These are phyloP conservation scores for Aphrocallistes beatrix DNA, from an alignment of 37 sponge, comb jelly and placozoan species.

Conservation along the genomic window DNA sequence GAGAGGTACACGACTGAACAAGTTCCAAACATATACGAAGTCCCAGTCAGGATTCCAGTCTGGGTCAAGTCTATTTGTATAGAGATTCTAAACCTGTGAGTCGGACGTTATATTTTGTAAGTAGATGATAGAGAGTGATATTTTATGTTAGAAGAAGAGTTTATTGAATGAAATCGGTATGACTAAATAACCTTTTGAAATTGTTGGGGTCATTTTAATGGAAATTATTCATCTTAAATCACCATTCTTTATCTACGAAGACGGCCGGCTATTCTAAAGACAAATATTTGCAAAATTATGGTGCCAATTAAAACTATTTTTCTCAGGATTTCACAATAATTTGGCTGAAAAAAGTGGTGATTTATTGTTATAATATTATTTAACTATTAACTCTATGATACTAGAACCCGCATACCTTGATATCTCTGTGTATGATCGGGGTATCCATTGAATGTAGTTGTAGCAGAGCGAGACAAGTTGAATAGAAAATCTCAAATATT, in stretches of 20 bases:
- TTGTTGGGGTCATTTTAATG: no score
- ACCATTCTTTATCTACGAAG: no score
- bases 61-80: constrained; percentile 8
- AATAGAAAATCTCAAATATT: constrained; percentile 51
- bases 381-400: no score
- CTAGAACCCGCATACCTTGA: constrained; percentile 43
- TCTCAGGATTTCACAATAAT: no score
- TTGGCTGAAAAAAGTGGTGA: no score
- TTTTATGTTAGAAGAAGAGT: neutral
- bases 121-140: neutral
- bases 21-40: constrained; percentile 25
- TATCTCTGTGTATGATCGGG: constrained; percentile 68
- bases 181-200: no score
- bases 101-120: neutral
- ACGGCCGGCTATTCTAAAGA: no score
- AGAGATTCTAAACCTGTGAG: neutral
- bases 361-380: no score
- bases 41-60: neutral
- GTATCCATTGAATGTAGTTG: constrained; percentile 58
- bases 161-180: neutral
- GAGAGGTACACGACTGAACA: constrained; percentile 23
- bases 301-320: no score
- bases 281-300: no score
- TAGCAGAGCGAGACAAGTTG: constrained; percentile 49
- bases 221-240: no score